Evolutionary conservation across 2,113 vertebrate species (phyloP), one percentile per base, ranked within the genome.

Genomic region (Brachyistius frenatus): DNA sequence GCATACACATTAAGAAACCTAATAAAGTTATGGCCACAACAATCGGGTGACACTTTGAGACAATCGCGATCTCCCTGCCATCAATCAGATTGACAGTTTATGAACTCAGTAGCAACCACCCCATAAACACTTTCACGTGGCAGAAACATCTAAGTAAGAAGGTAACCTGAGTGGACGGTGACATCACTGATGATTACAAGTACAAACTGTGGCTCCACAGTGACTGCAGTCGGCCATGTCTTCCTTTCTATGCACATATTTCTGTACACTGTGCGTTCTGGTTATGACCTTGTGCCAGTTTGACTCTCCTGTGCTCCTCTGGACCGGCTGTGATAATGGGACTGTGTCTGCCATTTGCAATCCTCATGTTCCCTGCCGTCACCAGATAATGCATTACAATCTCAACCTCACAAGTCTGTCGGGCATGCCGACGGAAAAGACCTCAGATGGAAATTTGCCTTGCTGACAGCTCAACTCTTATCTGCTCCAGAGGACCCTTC

Each of bases 361-460:
- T 79, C 76, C 55, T 83, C 71, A 37, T 70, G 80, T 78, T 85
- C 84, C 75, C 87, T 86, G 76, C 56, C 47, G 69, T 78, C 57
- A 76, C 62, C 67, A 79, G 70, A 88, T 86, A 87, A 87, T 81
- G 52, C 75, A 69, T 78, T 78, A 58, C 67, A 88, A 80, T 87
- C 83, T 81, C 60, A 86, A 70, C 65, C 73, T 54, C 73, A 63
- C 57, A 80, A 86, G 76, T 85, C 82, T 86, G 75, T 65, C 60
- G 67, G 64, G 67, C 47, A 36, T 50, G 31, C 23, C 14, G 44
- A 85, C 31, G 79, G 58, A 75, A 77, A 70, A 54, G n/a, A 66
- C 32, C 14, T 47, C 41, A 46, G 16, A 62, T 52, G 70, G 16
- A 80, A 73, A 58, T 57, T 35, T 46, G 60, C 68, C 66, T 72